Evolutionary conservation across 1,140 invertebrate species (phyloP), one percentile per base, ranked within the genome.

Genomic region (Chironomus tepperi): DNA sequence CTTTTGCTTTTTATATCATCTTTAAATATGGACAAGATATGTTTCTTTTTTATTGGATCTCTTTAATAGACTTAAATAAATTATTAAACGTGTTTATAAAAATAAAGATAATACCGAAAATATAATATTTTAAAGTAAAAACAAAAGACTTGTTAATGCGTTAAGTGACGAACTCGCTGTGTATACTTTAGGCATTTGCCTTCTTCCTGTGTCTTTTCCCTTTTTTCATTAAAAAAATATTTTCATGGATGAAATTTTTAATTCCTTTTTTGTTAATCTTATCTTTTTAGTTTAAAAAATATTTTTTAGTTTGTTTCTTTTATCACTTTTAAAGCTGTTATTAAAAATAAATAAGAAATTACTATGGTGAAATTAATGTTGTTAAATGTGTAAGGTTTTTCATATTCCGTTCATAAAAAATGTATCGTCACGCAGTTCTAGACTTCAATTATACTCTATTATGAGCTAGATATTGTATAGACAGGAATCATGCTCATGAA

Each of bases 131-230:
- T 12, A n/a, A 34, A 70, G 10, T 19, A 19, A 70, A 70, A 70
- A 70, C 65, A 70, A 70, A 70, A 70, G 65, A 70, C 65, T 70
- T 70, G 65, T 19, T 70, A 70, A 70, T 70, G 65, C 65, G 65
- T 70, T 70, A 70, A 70, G 65, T 70, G 65, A 70, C 65, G 65
- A 70, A 70, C 65, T 70, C 18, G 9, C 18, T 70, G 5, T 70
- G n/a, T 16, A 8, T 9, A 7, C 16, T 19, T 19, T 57, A 19
- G 16, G 18, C 19, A 70, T 70, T 70, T 70, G 1, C 16, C 16
- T 70, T 18, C 9, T 12, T 12, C 47, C n/a, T n/a, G 47, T 12
- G 47, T 57, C 47, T 10, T 12, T 12, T 57, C 2, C n/a, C 47
- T 7, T n/a, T 10, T 57, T 57, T 7, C 1, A 2, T n/a, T 2